phyloP scores from a whole-genome alignment of 1,140 invertebrate genomes.

The Nylanderia fulva region DNA sequence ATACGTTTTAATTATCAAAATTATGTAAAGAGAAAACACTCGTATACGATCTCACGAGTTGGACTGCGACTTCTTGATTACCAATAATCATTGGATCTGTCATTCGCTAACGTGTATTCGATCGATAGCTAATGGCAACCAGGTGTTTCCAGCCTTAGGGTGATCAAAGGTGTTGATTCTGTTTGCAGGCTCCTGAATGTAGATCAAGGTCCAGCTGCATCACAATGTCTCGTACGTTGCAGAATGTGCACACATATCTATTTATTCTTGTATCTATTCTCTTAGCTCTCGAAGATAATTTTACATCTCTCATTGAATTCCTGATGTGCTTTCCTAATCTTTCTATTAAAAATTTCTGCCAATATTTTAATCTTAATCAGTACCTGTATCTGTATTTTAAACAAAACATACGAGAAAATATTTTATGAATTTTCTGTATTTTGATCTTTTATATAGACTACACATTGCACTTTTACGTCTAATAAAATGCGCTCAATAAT shows the following conservation, averaged over 20 bases:
- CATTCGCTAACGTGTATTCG: background rate
- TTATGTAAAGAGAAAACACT: background rate
- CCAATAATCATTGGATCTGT: slow-evolving; percentile 22
- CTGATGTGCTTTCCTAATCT: background rate
- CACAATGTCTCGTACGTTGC: slow-evolving; percentile 23
- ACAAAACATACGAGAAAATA: background rate
- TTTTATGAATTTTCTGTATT: slow-evolving; percentile 27
- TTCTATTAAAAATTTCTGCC: background rate
- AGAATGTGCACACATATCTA: slow-evolving; percentile 41
- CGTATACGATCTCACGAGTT: background rate
- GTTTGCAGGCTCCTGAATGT: slow-evolving; percentile 62
- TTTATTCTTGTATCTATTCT: slow-evolving; percentile 66
- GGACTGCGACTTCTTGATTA: slow-evolving; percentile 7
- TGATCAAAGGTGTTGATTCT: slow-evolving; percentile 69
- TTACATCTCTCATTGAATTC: slow-evolving; percentile 45
- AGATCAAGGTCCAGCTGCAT: slow-evolving; percentile 72
- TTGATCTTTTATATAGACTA: background rate
- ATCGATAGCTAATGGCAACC: slow-evolving; percentile 56
- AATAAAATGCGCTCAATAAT: slow-evolving; percentile 10
- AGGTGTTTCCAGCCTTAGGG: slow-evolving; percentile 66
- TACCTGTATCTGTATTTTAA: background rate
- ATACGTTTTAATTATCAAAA: background rate
- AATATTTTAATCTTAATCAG: too few species aligned
- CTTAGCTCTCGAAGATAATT: slow-evolving; percentile 57
- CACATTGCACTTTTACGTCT: background rate